Evolutionary conservation across 2,797 vertebrate genomes (phyloP), one percentile per base, ranked within the genome.

Genomic region (Tarsius wallacei): DNA sequence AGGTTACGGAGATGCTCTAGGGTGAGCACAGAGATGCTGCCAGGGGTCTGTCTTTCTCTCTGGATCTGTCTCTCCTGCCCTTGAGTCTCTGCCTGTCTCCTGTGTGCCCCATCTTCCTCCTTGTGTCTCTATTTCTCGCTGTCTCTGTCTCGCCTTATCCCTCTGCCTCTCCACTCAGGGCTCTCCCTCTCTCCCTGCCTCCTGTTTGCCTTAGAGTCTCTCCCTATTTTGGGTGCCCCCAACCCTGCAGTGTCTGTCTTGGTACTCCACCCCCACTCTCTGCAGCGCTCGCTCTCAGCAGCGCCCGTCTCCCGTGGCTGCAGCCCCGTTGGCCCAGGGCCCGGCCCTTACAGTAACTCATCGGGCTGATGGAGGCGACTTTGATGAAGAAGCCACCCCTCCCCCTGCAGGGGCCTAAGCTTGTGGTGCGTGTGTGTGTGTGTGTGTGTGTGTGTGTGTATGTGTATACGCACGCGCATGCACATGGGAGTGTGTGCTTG

Each of bases 321-420:
- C 97, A 98, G 98, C 97, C 97, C 95, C 36, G 96, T 90, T 98
- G 98, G 98, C 98, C 98, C 96, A 97, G 97, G 98, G 97, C 97
- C 97, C 96, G 94, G 97, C 97, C 97, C 94, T 98, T 98, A 98
- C 97, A 98, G 98, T 98, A 98, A 98, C 97, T 98, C 97, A 98
- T 98, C 92, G 95, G 97, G 97, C 97, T 97, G 98, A 98, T 98
- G 98, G 97, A 97, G 97, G 93, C 94, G 89, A 97, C 97, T 98
- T 98, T 98, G 98, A 98, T 98, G 97, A 98, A 97, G 96, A 96
- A 94, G 93, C 86, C 82, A 87, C 88, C 96, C 98, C 87, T 96
- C 97, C 96, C 97, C 93, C 97, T 66, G 53, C 12, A 2, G 88
- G 88, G 93, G 87, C 93, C 95, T 85, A 51, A 82, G 86, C 14